These are phyloP conservation scores for Samia ricini DNA, from an alignment of 1,140 invertebrate genomes.

Conservation along the genomic window DNA sequence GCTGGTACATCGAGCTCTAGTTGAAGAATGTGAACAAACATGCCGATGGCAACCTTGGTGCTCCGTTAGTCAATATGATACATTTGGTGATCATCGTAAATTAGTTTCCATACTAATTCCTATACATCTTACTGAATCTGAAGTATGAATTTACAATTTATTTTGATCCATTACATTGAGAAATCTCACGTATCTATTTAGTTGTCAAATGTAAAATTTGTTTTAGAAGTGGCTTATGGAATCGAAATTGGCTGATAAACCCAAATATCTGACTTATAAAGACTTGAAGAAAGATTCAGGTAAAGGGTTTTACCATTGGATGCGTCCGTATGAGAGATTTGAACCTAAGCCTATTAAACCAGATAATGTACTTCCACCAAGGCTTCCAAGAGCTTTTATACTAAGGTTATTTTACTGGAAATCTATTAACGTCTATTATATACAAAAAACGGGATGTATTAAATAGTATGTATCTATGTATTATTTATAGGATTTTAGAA, in stretches of 20 bases:
- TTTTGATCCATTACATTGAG: background rate
- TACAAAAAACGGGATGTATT: too few species aligned
- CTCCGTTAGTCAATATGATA: slow-evolving; percentile 54
- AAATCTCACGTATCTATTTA: background rate
- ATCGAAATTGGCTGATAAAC: slow-evolving; percentile 50
- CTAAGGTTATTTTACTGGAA: slow-evolving; percentile 32
- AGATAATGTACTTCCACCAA: slow-evolving; percentile 41
- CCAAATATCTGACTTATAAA: slow-evolving; percentile 50
- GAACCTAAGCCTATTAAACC: slow-evolving; percentile 44
- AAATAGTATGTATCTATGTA: too few species aligned
- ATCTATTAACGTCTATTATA: too few species aligned
- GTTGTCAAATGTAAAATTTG: background rate
- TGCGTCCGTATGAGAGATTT: slow-evolving; percentile 61
- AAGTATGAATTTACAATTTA: slow-evolving; percentile 28
- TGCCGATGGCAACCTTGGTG: slow-evolving; percentile 60
- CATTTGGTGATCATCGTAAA: slow-evolving; percentile 57
- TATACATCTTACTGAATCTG: slow-evolving; percentile 48
- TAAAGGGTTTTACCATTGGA: slow-evolving; percentile 72
- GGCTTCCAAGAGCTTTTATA: slow-evolving; percentile 52
- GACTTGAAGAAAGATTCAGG: slow-evolving; percentile 55
- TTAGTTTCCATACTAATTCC: slow-evolving; percentile 55
- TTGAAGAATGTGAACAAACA: slow-evolving; percentile 46
- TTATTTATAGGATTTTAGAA: slow-evolving; percentile 47
- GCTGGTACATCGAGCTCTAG: slow-evolving; percentile 42
- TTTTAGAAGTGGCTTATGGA: slow-evolving; percentile 67